These are phyloP conservation scores for Hippoglossus hippoglossus DNA, from an alignment of 2,797 vertebrate genomes.

Conservation along the genomic window DNA sequence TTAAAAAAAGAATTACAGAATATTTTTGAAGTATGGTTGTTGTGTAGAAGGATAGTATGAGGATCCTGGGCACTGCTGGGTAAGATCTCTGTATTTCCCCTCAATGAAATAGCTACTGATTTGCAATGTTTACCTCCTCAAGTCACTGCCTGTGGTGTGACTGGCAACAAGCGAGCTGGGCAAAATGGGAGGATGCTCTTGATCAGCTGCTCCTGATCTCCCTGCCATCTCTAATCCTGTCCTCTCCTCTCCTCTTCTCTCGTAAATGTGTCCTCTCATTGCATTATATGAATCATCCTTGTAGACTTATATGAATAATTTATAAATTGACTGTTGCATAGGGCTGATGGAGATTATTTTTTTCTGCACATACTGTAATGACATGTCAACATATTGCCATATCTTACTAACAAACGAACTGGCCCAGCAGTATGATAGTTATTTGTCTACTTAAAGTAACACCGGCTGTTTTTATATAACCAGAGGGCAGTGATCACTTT, in stretches of 20 bases:
- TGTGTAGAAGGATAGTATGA: too few species aligned
- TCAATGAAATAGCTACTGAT: too few species aligned
- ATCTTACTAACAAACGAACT: conserved; percentile 10
- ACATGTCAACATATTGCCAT: conserved; percentile 4
- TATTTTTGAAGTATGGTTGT: background rate
- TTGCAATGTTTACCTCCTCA: background rate
- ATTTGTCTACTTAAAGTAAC: conserved; percentile 17
- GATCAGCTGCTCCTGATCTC: conserved; percentile 17
- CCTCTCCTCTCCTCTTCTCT: conserved; percentile 3
- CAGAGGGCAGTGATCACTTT: conserved; percentile 36
- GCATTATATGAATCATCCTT: too few species aligned
- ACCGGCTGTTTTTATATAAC: conserved; percentile 15
- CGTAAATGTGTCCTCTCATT: too few species aligned
- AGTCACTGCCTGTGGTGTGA: conserved; percentile 45
- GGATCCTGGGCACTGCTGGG: too few species aligned
- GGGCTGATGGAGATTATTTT: too few species aligned
- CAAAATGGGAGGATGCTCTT: conserved; percentile 13
- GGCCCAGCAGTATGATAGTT: background rate
- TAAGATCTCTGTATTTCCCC: too few species aligned
- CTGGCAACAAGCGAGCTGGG: conserved; percentile 33
- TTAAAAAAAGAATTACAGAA: background rate
- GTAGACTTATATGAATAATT: too few species aligned
- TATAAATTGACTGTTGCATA: too few species aligned
- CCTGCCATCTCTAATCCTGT: conserved; percentile 6
- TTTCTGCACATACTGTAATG: background rate